These are phyloP conservation scores for Pedicia rivosa DNA, from an alignment of 2,888 invertebrate species.

Conservation along the genomic window DNA sequence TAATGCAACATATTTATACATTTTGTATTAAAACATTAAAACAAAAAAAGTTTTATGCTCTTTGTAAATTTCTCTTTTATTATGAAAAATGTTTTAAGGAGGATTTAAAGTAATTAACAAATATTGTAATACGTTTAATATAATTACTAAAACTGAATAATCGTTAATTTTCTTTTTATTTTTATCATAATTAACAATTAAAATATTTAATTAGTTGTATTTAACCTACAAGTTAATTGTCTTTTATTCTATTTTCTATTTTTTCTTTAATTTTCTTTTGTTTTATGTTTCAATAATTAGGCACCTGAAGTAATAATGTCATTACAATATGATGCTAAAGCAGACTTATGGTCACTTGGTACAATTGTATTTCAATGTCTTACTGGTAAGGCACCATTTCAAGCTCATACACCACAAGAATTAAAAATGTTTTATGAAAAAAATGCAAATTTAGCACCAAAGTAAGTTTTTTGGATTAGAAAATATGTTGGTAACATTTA, in stretches of 20 bases:
- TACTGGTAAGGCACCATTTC: slow-evolving; percentile 96
- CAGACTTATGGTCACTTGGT: slow-evolving; percentile 97
- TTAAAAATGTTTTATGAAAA: slow-evolving; percentile 95
- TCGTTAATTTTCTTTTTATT: too few relatives aligned
- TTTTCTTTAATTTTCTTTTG: too few relatives aligned
- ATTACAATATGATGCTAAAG: slow-evolving; percentile 94
- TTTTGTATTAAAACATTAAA: too few relatives aligned
- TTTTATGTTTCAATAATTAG: slow-evolving; percentile 24
- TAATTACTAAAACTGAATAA: too few relatives aligned
- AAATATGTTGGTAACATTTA: not conserved
- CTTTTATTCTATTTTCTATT: too few relatives aligned
- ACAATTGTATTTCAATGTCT: slow-evolving; percentile 98
- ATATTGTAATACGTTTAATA: too few relatives aligned
- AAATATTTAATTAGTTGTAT: slow-evolving; percentile 3
- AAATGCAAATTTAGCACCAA: slow-evolving; percentile 76
- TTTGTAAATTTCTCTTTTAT: too few relatives aligned
- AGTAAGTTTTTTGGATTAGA: slow-evolving; percentile 40
- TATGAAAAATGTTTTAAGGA: too few relatives aligned
- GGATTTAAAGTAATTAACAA: too few relatives aligned
- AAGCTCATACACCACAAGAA: slow-evolving; percentile 94
- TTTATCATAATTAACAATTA: not conserved
- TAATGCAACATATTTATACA: too few relatives aligned
- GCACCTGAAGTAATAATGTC: slow-evolving; percentile 99
- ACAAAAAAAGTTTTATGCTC: too few relatives aligned
- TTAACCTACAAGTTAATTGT: not conserved